phyloP scores from a whole-genome alignment of 2,797 vertebrate genomes.

The Tragelaphus eurycerus region DNA sequence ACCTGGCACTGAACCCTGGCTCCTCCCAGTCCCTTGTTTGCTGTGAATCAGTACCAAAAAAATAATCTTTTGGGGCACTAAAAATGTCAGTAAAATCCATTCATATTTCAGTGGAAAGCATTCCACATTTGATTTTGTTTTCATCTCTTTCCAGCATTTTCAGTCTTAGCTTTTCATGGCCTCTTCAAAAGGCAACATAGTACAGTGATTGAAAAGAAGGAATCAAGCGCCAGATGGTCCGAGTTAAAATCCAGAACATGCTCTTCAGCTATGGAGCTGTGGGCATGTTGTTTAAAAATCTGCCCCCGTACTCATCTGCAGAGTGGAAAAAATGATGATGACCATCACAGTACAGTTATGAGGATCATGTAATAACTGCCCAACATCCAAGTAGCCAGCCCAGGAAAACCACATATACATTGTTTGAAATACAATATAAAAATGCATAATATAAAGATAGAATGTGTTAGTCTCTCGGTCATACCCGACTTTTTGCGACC shows the following conservation, averaged over 20 bases:
- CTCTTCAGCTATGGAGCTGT: neutral
- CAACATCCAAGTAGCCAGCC: neutral
- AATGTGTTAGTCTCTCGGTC: neutral
- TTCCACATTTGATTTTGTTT: neutral
- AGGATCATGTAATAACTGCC: neutral
- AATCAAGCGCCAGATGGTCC: neutral
- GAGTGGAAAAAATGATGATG: neutral
- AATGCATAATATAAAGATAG: neutral
- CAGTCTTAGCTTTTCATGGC: neutral
- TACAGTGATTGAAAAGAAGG: too few relatives aligned
- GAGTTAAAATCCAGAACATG: neutral
- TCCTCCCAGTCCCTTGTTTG: neutral
- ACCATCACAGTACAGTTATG: neutral
- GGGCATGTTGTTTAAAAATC: neutral
- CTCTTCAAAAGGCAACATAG: neutral
- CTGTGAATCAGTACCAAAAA: neutral
- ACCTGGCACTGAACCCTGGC: accelerated
- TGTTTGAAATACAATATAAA: neutral
- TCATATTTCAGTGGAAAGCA: neutral
- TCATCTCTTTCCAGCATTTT: neutral
- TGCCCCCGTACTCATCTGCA: neutral
- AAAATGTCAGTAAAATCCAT: neutral
- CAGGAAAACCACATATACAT: neutral
- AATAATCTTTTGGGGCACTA: neutral
- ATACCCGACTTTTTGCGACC: neutral